A percentile compares a stretch with the other conserved stretches of the same genome.
Evolutionary conservation across 2,797 vertebrate species (phyloP).

Genomic region (Helostoma temminkii): DNA sequence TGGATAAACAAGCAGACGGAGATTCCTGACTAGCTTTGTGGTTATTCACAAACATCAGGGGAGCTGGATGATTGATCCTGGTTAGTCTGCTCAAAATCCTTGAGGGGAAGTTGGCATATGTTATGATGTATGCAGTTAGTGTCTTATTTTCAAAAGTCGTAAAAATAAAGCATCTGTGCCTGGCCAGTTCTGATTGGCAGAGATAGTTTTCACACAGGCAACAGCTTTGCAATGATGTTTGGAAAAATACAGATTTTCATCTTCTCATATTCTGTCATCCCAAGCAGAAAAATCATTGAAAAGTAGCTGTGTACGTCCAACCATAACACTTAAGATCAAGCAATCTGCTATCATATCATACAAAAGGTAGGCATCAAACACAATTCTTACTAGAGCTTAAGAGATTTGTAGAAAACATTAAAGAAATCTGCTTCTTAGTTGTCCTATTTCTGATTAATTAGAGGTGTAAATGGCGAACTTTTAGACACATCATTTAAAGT

Average conservation of each 20-base stretch:
- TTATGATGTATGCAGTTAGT: constrained; percentile 34
- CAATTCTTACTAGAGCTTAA: no score
- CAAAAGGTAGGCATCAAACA: not conserved
- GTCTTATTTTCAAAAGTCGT: constrained; percentile 27
- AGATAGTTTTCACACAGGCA: constrained; percentile 5
- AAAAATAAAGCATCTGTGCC: constrained; percentile 15
- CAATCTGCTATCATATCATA: not conserved
- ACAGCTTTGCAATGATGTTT: not conserved
- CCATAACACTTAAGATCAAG: not conserved
- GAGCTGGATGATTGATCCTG: constrained; percentile 41
- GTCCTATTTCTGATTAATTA: no score
- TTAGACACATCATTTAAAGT: no score
- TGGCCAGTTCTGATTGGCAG: constrained; percentile 23
- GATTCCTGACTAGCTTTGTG: constrained; percentile 68
- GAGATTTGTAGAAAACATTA: no score
- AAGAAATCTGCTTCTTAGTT: no score
- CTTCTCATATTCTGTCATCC: constrained; percentile 20
- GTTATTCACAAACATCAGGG: constrained; percentile 64
- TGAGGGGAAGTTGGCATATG: constrained; percentile 25
- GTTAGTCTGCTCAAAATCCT: constrained; percentile 24
- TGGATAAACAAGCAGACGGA: constrained; percentile 25
- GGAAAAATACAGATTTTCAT: constrained; percentile 6
- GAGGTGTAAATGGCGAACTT: no score
- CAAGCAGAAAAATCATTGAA: not conserved
- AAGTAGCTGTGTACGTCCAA: not conserved